Base-by-base conservation (phyloP, 2,888 invertebrate species). In the Schizaphis graminum region DNA sequence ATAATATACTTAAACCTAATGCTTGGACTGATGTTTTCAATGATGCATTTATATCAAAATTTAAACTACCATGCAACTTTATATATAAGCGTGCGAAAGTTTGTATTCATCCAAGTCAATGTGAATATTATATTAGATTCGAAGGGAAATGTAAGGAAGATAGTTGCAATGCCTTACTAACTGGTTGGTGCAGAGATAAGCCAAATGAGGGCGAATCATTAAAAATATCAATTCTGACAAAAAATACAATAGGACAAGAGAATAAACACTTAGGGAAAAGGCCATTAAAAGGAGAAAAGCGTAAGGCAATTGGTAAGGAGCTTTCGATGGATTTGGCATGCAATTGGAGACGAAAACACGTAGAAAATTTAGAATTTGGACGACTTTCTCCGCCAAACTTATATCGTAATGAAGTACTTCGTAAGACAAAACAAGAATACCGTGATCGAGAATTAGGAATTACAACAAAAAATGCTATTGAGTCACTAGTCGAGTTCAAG, bases 321-420 rank as follows among this genome's bases (percentile, higher is more conserved):
- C 44, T 85, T 67, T 67, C 11, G 0, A 67, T 0, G 11, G 67
- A 67, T n/a, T 10, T 67, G 47, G 47, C 47, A 3, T 47, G 47
- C 47, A 47, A 47, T 47, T 47, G 47, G 47, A 47, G 47, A 47
- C 67, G 67, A 67, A 67, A 67, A 26, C 26, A n/a, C 8, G 67
- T 67, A n/a, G n/a, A n/a, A 67, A 11, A 67, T n/a, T n/a, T 67
- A 67, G 67, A 67, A 67, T 67, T 67, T 67, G 67, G 67, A 67
- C 67, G 67, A 28, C 67, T 67, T 8, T 67, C n/a, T 5, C 67
- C 67, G 67, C 67, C 67, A 67, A 67, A 67, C n/a, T 67, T 67
- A 67, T 67, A 67, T 10, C 26, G n/a, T 67, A 26, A n/a, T 67
- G 67, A 67, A 28, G 67, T 67, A 47, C n/a, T 67, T 8, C 67